A percentile compares a stretch with the other conserved stretches of the same genome.
These are phyloP conservation scores for Pseudorhombus dupliciocellatus DNA, from an alignment of 2,113 vertebrate species.

Conservation along the genomic window DNA sequence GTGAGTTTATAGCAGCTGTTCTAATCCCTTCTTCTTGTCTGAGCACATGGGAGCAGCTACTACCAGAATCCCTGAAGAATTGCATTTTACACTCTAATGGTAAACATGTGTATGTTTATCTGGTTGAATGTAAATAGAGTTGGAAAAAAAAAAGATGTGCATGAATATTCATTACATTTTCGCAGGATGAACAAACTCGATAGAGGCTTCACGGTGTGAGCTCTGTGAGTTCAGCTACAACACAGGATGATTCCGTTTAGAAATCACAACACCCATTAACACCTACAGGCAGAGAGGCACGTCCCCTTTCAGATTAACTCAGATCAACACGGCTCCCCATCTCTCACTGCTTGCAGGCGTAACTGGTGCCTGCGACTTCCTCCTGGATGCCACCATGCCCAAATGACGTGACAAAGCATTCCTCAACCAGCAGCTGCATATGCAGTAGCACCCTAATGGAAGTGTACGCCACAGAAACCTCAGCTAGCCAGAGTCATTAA, in stretches of 20 bases:
- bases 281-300: conserved; percentile 7
- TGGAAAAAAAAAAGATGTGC: conserved; percentile 29
- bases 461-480: conserved; percentile 11
- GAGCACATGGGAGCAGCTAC: conserved; percentile 23
- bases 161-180: conserved; percentile 40
- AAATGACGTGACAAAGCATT: conserved; percentile 49
- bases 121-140: conserved; percentile 28
- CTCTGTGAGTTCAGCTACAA: background rate
- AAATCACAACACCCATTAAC: conserved; percentile 1
- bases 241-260: conserved; percentile 17
- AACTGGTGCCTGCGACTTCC: conserved; percentile 13
- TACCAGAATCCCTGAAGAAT: background rate
- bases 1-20: conserved; percentile 1
- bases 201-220: background rate
- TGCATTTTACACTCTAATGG: conserved; percentile 9
- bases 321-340: conserved; percentile 21
- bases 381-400: conserved; percentile 19
- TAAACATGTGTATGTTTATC: conserved; percentile 12
- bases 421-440: conserved; percentile 32
- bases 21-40: conserved; percentile 39
- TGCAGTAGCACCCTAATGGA: conserved; percentile 17
- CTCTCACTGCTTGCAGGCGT: background rate
- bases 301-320: conserved; percentile 25
- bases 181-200: conserved; percentile 36
- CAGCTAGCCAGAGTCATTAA: background rate